phyloP scores from a whole-genome alignment of 1,140 invertebrate genomes.

The Cyclargus thomasi region DNA sequence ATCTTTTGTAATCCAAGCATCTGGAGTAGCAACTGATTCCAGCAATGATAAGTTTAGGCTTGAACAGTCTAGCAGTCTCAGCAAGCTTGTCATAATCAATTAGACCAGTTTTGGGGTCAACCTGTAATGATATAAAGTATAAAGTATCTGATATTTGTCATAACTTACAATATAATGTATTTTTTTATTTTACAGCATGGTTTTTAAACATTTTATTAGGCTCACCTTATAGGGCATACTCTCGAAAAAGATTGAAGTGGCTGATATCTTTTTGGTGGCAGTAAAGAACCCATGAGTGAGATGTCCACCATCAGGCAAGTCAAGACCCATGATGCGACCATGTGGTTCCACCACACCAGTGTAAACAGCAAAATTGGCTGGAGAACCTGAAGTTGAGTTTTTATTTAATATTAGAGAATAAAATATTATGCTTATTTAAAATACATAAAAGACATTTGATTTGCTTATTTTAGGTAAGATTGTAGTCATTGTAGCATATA shows the following conservation, averaged over 20 bases:
- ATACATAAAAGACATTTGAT: too few species aligned
- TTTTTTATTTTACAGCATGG: neutral
- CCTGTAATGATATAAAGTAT: slow-evolving; percentile 53
- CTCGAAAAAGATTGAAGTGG: slow-evolving; percentile 98
- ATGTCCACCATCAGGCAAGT: slow-evolving; percentile 97
- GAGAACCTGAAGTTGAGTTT: slow-evolving; percentile 81
- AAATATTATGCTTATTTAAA: too few species aligned
- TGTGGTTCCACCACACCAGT: slow-evolving; percentile 92
- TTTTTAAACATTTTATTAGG: neutral
- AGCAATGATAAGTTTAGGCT: slow-evolving; percentile 95
- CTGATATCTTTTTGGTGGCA: slow-evolving; percentile 93
- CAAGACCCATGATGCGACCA: slow-evolving; percentile 96
- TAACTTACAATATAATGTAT: neutral
- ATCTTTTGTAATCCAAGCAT: slow-evolving; percentile 91
- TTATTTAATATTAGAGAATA: neutral
- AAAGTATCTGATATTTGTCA: neutral
- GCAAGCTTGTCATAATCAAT: slow-evolving; percentile 96
- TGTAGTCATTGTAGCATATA: too few species aligned
- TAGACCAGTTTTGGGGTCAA: slow-evolving; percentile 87
- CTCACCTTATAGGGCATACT: slow-evolving; percentile 97
- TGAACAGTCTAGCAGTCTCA: slow-evolving; percentile 89
- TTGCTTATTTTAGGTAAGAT: too few species aligned
- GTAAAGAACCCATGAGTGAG: slow-evolving; percentile 96
- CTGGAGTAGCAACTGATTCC: slow-evolving; percentile 93
- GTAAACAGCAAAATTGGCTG: slow-evolving; percentile 97